Evolutionary conservation across 2,113 vertebrate genomes (phyloP).

Genomic region (Burhinus bistriatus): DNA sequence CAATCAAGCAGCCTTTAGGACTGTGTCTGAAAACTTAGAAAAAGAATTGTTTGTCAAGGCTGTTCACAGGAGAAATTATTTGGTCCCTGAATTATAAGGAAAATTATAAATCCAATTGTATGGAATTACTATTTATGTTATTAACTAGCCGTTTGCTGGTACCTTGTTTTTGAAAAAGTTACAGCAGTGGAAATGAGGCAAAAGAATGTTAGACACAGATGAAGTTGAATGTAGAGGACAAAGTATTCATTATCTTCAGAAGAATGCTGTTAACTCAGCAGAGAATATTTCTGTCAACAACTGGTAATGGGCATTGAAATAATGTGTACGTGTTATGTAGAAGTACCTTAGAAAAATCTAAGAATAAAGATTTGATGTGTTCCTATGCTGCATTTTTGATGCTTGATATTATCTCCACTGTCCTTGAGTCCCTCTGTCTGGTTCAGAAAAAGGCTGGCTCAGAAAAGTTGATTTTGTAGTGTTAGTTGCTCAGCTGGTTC

Average conservation of each 20-base stretch:
- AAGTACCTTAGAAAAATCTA: background rate
- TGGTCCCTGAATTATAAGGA: background rate
- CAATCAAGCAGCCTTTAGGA: background rate
- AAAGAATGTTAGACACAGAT: background rate
- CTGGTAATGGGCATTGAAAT: background rate
- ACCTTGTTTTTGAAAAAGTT: background rate
- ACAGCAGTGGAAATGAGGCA: background rate
- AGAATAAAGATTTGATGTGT: background rate
- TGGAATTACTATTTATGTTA: background rate
- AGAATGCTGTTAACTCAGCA: background rate
- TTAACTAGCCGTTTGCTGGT: background rate
- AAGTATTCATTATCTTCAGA: background rate
- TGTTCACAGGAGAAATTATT: background rate
- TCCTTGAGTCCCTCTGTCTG: background rate
- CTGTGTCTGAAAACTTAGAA: background rate
- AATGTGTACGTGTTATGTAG: background rate
- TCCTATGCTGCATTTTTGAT: background rate
- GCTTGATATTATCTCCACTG: accelerated
- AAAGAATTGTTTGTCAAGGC: accelerated
- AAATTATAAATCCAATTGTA: background rate
- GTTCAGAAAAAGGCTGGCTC: background rate
- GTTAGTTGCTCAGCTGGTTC: background rate
- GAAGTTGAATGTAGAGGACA: background rate
- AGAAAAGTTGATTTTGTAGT: background rate
- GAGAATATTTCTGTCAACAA: background rate